Conservation (phyloP, 2,797 vertebrate genomes). For the Eleutherodactylus coqui region DNA sequence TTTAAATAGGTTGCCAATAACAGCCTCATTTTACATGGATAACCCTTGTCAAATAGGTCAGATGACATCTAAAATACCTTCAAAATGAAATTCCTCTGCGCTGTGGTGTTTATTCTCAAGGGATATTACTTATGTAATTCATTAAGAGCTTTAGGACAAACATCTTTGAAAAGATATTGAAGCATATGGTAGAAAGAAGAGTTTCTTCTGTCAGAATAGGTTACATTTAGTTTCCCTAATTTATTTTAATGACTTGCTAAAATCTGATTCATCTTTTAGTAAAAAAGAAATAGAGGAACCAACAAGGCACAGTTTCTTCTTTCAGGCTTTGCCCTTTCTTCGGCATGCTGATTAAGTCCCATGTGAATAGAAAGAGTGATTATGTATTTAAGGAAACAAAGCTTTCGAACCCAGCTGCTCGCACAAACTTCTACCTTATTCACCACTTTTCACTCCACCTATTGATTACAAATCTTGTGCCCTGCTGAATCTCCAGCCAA, state of each 20-base stretch:
- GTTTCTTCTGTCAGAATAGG: slow-evolving; percentile 6
- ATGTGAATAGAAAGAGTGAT: slow-evolving; percentile 23
- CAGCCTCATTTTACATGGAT: background rate
- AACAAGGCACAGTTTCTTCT: slow-evolving; percentile 28
- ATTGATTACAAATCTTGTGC: slow-evolving; percentile 8
- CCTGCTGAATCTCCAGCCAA: slow-evolving; percentile 22
- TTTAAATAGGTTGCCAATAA: background rate
- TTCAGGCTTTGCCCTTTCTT: slow-evolving; percentile 40
- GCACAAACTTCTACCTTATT: slow-evolving; percentile 41
- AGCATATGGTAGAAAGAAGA: slow-evolving; percentile 24
- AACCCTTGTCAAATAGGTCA: background rate
- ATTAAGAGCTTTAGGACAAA: background rate
- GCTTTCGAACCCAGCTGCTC: slow-evolving; percentile 43
- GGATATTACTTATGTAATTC: background rate
- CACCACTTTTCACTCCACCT: slow-evolving; percentile 34
- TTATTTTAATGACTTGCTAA: slow-evolving; percentile 51
- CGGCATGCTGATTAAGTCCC: slow-evolving; percentile 23
- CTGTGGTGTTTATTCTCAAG: background rate
- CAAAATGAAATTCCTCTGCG: background rate
- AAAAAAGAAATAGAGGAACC: slow-evolving; percentile 7
- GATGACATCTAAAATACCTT: background rate
- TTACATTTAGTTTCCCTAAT: slow-evolving; percentile 19
- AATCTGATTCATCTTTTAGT: slow-evolving; percentile 35
- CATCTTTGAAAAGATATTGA: background rate
- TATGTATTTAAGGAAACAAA: slow-evolving; percentile 45